Evolutionary conservation across 2,888 invertebrate species (phyloP), one percentile per base, ranked within the genome.

Genomic region (Neoitamus cyanurus): DNA sequence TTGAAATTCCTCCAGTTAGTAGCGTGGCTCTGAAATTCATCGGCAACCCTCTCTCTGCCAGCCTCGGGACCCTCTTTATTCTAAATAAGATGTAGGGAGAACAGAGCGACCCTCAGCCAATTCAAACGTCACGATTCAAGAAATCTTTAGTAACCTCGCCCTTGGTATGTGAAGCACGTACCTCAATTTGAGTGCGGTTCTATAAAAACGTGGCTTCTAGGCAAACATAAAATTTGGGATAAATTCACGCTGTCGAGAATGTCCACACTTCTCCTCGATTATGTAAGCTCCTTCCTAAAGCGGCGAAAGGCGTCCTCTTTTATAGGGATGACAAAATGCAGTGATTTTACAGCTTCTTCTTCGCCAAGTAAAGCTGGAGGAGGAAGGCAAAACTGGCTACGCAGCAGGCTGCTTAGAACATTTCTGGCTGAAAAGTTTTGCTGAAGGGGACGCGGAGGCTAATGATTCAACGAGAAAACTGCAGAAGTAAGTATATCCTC

Each of bases 131-230:
- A 58, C 15, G 58, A 58, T 58, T 58, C 58, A 25, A 20, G 25
- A 58, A 58, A 58, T 58, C 58, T 58, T 58, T 58, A 58, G 58
- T 58, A 58, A 20, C 58, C 58, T 37, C 75, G 42, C 42, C 28
- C 25, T 75, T 28, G 42, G 75, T 15, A 75, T 25, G 42, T 25
- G 25, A 75, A 75, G 75, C 75, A 75, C 75, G 42, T 75, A 75
- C 25, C 20, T 20, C 25, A 75, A 37, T 75, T 75, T 37, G 28
- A 73, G 31, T 73, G 73, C 73, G 36, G 34, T 73, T 31, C 73
- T 36, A 36, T 36, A 73, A 36, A 73, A 73, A 73, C 36, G 34
- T 30, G 73, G 36, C 31, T 20, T 15, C 73, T 36, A 36, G 20
- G 73, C 34, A 11, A 37, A 20, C 73, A 75, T 42, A 75, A 75